Evolutionary conservation across 2,797 vertebrate species (phyloP), one percentile per base, ranked within the genome.

Genomic region (Gastrophryne carolinensis): DNA sequence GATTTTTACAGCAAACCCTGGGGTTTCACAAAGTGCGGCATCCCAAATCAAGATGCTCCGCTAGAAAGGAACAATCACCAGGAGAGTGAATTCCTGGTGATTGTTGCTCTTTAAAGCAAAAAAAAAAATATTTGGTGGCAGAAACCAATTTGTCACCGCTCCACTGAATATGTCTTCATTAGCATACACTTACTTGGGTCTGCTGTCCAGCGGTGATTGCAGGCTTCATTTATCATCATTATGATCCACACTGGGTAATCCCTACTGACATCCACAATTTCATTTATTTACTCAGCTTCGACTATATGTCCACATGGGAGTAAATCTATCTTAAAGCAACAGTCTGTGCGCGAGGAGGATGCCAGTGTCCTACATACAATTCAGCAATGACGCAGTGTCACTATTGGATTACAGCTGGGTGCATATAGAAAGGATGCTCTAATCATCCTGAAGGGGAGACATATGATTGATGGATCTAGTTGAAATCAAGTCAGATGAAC

Each of bases 191-290:
- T 64, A 57, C 52, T 50, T 27, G 34, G 56, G 27, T 52, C 67
- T 23, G 23, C 50, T 49, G 66, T 70, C 58, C 74, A 64, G 62
- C 58, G 66, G 58, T 53, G 50, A 70, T 44, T 56, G 67, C 52
- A 64, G 37, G 57, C 67, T 65, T 71, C 50, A 77, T 77, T 77
- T 71, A 77, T 77, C 74, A 77, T 77, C 74, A 77, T 77, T 77
- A 77, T 69, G 35, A 64, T 56, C 29, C 23, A 50, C 44, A 37
- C 35, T 56, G 50, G 58, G 57, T 64, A 56, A 50, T 71, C 74
- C 67, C 74, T 34, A 70, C 49, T 56, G 74, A 77, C 50, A 26
- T 47, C 26, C 34, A 53, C 49, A 23, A 76, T 76, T 76, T 44
- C 34, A 76, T 69, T 76, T 76, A 68, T 68, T 75, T 76, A 70